Evolutionary conservation across 2,797 vertebrate species (phyloP).

Genomic region (Anguilla anguilla): DNA sequence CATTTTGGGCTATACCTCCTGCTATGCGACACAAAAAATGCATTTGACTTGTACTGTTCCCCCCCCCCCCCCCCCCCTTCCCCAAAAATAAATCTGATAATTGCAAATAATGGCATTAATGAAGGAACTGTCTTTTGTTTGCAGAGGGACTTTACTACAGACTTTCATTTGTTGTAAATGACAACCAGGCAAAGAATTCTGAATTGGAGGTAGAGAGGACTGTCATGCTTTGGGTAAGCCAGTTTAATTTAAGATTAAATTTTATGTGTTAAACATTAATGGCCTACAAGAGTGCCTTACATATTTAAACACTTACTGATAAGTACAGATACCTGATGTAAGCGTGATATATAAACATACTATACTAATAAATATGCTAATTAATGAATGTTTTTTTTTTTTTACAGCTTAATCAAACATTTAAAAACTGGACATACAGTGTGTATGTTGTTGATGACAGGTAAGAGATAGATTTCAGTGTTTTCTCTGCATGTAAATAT

Average conservation of each 20-base stretch:
- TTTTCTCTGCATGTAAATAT: not conserved
- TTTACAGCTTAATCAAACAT: conserved; percentile 86
- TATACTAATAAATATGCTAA: conserved; percentile 27
- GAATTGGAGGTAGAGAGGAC: conserved; percentile 64
- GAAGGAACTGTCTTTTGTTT: conserved; percentile 46
- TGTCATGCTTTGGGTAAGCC: conserved; percentile 82
- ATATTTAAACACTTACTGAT: not conserved
- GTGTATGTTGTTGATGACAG: conserved; percentile 82
- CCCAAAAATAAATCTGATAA: not conserved
- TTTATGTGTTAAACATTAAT: not conserved
- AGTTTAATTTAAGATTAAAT: not conserved
- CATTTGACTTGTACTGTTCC: not conserved
- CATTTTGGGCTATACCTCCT: conserved; percentile 50
- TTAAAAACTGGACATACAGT: conserved; percentile 84
- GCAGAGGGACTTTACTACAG: conserved; percentile 85
- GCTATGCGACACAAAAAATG: conserved; percentile 60
- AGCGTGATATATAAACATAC: not conserved
- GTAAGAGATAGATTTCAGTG: conserved; percentile 63
- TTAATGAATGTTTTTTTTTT: conserved; percentile 52
- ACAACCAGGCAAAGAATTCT: conserved; percentile 51
- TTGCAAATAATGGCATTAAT: conserved; percentile 15
- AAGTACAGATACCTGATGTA: not conserved
- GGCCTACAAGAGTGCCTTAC: not conserved
- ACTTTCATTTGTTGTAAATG: conserved; percentile 72
- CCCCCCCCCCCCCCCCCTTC: not conserved